A percentile compares a stretch with the other conserved stretches of the same genome.
Conservation (phyloP, 1,140 invertebrate species). For the Steinernema feltiae region DNA sequence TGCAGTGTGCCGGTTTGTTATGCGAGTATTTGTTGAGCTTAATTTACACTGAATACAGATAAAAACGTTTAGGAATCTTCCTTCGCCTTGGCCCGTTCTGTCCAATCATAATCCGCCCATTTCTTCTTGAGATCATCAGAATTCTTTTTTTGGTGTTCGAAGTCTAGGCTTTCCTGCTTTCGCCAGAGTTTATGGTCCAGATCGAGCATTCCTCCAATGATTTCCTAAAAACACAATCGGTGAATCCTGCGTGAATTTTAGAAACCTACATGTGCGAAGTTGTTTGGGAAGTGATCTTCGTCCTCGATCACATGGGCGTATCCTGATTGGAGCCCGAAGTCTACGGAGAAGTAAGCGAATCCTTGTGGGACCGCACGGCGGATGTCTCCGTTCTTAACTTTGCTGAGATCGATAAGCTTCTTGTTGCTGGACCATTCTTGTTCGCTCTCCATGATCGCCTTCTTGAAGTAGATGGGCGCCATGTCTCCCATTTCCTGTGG, state of each 20-base stretch:
- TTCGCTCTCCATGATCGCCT: constrained; percentile 88
- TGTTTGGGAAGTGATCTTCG: constrained; percentile 74
- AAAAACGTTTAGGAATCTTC: neutral
- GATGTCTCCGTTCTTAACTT: constrained; percentile 59
- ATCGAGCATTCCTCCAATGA: constrained; percentile 87
- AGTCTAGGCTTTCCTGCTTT: constrained; percentile 70
- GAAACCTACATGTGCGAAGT: constrained; percentile 76
- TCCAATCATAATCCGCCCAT: constrained; percentile 67
- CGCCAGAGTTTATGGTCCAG: constrained; percentile 77
- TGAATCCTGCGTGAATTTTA: neutral
- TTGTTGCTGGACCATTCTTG: constrained; percentile 89
- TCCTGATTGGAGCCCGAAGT: constrained; percentile 78
- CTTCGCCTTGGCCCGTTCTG: constrained; percentile 40
- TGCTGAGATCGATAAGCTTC: constrained; percentile 76
- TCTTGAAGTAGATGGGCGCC: constrained; percentile 92
- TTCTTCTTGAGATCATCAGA: constrained; percentile 66
- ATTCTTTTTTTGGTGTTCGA: constrained; percentile 68
- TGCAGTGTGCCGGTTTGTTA: neutral
- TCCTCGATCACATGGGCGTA: constrained; percentile 96
- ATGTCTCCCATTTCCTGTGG: constrained; percentile 73
- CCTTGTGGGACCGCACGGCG: constrained; percentile 72
- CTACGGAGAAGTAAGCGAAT: constrained; percentile 83
- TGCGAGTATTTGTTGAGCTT: neutral
- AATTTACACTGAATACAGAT: neutral
- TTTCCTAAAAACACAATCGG: constrained; percentile 69